These are phyloP conservation scores for Acipenser oxyrinchus DNA, from an alignment of 2,797 vertebrate genomes.

Conservation along the genomic window DNA sequence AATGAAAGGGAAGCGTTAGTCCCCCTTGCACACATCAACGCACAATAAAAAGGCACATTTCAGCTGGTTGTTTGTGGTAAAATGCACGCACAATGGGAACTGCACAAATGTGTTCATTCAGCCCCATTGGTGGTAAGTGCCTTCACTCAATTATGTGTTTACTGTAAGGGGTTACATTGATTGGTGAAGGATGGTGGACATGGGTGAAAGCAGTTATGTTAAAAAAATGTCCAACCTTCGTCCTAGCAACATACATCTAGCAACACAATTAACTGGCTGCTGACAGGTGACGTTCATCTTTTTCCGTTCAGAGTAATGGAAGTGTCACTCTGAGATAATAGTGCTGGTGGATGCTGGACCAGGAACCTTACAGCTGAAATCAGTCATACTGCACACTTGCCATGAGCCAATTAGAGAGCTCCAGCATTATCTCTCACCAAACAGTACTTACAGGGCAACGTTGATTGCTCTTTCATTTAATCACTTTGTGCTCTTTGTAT, in stretches of 20 bases:
- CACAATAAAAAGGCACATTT: slow-evolving; percentile 55
- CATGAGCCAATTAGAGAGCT: slow-evolving; percentile 65
- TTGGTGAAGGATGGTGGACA: slow-evolving; percentile 69
- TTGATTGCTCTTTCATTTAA: slow-evolving; percentile 47
- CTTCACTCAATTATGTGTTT: slow-evolving; percentile 62
- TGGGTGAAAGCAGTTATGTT: slow-evolving; percentile 73
- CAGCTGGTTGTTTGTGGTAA: slow-evolving; percentile 51
- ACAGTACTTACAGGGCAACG: slow-evolving; percentile 46
- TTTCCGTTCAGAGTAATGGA: slow-evolving; percentile 84
- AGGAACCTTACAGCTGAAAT: slow-evolving; percentile 60
- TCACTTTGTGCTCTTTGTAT: slow-evolving; percentile 39
- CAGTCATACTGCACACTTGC: slow-evolving; percentile 57
- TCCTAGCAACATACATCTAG: slow-evolving; percentile 78
- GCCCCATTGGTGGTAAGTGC: slow-evolving; percentile 54
- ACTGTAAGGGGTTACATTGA: slow-evolving; percentile 61
- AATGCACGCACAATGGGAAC: slow-evolving; percentile 54
- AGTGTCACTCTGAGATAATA: slow-evolving; percentile 90
- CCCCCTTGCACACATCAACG: slow-evolving; percentile 52
- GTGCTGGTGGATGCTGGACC: slow-evolving; percentile 65
- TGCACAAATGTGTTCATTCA: slow-evolving; percentile 45
- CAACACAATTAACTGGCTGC: slow-evolving; percentile 86
- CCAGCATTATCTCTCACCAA: slow-evolving; percentile 50
- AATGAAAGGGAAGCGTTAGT: slow-evolving; percentile 58
- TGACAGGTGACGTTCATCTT: slow-evolving; percentile 95
- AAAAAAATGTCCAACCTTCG: slow-evolving; percentile 71